These are phyloP conservation scores for Cryptocheilus praepositus DNA, from an alignment of 2,888 invertebrate genomes.

Conservation along the genomic window DNA sequence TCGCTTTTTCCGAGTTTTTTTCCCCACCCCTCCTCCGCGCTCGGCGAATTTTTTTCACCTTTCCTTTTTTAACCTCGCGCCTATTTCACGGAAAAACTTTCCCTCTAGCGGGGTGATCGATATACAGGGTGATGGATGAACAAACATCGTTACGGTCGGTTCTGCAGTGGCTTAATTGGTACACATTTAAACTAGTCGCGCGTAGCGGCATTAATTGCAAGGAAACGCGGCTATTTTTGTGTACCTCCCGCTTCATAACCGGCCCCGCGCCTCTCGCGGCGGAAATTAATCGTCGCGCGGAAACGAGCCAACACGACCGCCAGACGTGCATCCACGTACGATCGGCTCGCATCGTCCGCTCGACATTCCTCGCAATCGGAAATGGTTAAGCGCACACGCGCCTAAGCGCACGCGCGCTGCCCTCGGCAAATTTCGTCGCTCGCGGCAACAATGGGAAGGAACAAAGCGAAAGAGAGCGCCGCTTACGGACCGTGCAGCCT, in stretches of 20 bases:
- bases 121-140: too few species aligned
- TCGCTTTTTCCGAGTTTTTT: neutral
- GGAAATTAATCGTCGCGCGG: too few species aligned
- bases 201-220: too few species aligned
- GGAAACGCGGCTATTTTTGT: neutral
- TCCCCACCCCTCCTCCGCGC: neutral
- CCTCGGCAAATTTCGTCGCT: conserved; percentile 29
- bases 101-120: neutral
- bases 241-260: neutral
- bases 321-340: too few species aligned
- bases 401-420: neutral
- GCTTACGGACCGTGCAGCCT: conserved; percentile 22
- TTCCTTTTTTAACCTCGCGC: neutral
- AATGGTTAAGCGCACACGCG: too few species aligned
- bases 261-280: too few species aligned
- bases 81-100: conserved; percentile 3
- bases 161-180: too few species aligned
- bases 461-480: conserved; percentile 4
- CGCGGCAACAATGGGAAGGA: conserved; percentile 25
- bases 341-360: too few species aligned
- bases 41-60: neutral
- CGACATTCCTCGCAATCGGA: too few species aligned
- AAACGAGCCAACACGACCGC: too few species aligned
- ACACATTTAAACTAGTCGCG: too few species aligned
- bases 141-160: too few species aligned